Evolutionary conservation across 2,888 invertebrate genomes (phyloP), one percentile per base, ranked within the genome.

Genomic region (Habroteleia sp.): DNA sequence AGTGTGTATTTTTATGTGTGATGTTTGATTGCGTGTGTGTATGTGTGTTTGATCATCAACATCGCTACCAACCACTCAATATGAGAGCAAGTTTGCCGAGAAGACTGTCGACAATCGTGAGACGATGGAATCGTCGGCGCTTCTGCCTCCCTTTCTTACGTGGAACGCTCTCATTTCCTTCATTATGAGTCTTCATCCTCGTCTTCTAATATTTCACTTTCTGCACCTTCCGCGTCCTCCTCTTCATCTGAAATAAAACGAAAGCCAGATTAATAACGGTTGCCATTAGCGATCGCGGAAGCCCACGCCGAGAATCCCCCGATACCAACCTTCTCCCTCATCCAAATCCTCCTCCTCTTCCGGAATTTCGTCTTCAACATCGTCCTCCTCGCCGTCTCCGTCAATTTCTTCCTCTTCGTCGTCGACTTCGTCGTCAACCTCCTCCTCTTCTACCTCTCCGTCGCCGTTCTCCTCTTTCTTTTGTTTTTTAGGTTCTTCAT

Each of bases 401-500:
- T 92, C 92, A 72, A 91, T 91, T 76, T 92, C 93, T 50, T 92
- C 92, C 16, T 92, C 93, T 31, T 92, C 92, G 11, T 89, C 91
- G 63, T 91, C 91, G 58, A 90, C 91, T 66, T 92, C 92, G 66
- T 92, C 91, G 74, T 91, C 92, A 66, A 93, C 93, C 8, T 90
- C 90, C 37, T 90, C 90, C 14, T 91, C 91, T 4, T 91, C 91
- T 76, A 91, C 91, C 72, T 92, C 92, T 16, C 92, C 93, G 60
- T 92, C 93, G 23, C 94, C 94, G 83, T 94, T 94, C 86, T 94
- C 94, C 85, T 94, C 94, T 90, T 94, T 94, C 90, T 93, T 93
- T 89, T 93, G 92, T 90, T 94, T 94, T 90, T 94, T 94, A 79
- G 92, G 92, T 73, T 94, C 94, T 65, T 93, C 93, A 79, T 90